phyloP scores from a whole-genome alignment of 2,888 invertebrate genomes.

The Gisinianus flammeolus region DNA sequence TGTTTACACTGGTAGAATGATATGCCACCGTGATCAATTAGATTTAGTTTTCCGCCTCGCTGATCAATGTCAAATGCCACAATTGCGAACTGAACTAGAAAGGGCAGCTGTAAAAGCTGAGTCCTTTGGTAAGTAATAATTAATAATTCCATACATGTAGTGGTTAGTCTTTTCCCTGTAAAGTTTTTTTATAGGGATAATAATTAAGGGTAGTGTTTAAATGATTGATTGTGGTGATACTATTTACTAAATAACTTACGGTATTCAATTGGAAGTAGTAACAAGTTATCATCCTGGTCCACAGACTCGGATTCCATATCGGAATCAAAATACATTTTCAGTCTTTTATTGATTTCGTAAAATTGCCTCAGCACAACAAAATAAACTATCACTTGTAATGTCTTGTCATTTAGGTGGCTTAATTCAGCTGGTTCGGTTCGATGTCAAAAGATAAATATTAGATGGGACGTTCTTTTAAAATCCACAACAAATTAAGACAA shows the following conservation, averaged over 20 bases:
- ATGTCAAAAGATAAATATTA: too few species aligned
- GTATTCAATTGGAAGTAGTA: conserved; percentile 26
- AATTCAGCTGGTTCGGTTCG: too few species aligned
- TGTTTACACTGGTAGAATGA: conserved; percentile 64
- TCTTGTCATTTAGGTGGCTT: too few species aligned
- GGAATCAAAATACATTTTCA: neutral
- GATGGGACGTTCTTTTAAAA: too few species aligned
- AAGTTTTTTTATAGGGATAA: neutral
- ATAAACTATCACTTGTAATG: too few species aligned
- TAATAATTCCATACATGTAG: too few species aligned
- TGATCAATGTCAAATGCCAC: conserved; percentile 62
- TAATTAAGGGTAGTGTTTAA: neutral
- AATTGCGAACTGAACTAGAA: conserved; percentile 61
- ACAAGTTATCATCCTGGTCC: conserved; percentile 21
- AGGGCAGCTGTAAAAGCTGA: conserved; percentile 61
- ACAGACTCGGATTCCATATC: neutral
- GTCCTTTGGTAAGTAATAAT: conserved; percentile 60
- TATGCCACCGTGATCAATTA: conserved; percentile 61
- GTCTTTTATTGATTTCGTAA: too few species aligned
- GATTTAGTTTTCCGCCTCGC: conserved; percentile 62
- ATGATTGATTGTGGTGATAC: neutral
- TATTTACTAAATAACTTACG: conserved; percentile 21
- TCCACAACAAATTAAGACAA: too few species aligned
- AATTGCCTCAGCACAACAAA: too few species aligned
- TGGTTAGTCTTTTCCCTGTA: conserved; percentile 4